A percentile compares a stretch with the other conserved stretches of the same genome.
Conservation (phyloP, 2,797 vertebrate genomes). For the Okamejei kenojei region DNA sequence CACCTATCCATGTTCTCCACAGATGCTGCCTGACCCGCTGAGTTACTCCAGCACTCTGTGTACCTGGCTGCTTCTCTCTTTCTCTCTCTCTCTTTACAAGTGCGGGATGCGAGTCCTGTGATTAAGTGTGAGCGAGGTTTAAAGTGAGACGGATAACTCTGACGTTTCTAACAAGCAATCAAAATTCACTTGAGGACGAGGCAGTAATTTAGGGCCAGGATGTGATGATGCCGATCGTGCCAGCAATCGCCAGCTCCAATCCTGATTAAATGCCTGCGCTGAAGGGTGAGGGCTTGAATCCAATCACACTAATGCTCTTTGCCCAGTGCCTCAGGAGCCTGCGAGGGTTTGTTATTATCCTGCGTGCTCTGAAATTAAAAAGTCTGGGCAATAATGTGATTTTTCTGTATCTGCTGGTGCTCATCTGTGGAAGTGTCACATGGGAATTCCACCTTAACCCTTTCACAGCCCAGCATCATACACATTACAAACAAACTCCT, state of each 20-base stretch:
- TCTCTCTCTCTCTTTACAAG: too few relatives aligned
- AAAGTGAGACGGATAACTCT: neutral
- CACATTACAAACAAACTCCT: neutral
- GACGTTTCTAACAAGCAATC: slow-evolving; percentile 17
- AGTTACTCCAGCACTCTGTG: too few relatives aligned
- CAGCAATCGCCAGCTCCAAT: slow-evolving; percentile 20
- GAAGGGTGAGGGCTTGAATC: slow-evolving; percentile 13
- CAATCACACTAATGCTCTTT: slow-evolving; percentile 8
- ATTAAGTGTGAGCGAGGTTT: neutral
- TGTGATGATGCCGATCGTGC: neutral
- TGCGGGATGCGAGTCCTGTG: slow-evolving; percentile 1
- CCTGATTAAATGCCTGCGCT: slow-evolving; percentile 26
- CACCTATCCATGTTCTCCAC: too few relatives aligned
- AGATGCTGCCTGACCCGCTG: too few relatives aligned
- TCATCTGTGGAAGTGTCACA: neutral
- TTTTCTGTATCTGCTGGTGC: neutral
- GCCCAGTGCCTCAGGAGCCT: neutral
- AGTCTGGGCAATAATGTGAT: neutral
- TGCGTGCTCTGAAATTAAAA: neutral
- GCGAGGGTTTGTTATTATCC: neutral
- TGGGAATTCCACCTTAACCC: neutral
- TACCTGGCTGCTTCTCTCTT: neutral
- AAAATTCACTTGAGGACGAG: slow-evolving; percentile 6
- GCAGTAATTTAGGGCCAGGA: neutral
- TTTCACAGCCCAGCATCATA: neutral